Evolutionary conservation across 2,797 vertebrate species (phyloP), one percentile per base, ranked within the genome.

Genomic region (Zenarchopterus dispar): DNA sequence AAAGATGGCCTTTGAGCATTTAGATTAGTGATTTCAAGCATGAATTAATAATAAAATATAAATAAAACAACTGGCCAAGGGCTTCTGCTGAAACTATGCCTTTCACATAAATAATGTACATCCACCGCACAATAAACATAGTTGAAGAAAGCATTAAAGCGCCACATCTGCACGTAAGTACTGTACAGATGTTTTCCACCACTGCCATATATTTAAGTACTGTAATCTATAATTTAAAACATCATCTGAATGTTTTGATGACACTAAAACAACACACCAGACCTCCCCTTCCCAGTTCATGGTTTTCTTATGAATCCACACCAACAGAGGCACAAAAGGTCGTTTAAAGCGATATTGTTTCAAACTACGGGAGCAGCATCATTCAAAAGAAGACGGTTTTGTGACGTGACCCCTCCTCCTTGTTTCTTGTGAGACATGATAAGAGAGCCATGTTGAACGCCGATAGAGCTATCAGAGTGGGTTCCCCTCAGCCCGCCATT

Each of bases 381-480:
- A 47, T 82, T 83, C 65, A 78, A 83, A 78, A 52, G 76, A 41
- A 47, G 69, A 61, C 33, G 75, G 47, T 58, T 85, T 79, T n/a
- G 55, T 81, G 47, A 61, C 55, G 65, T 70, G 78, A 57, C 80
- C 84, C 81, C 62, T 78, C 87, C 48, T 39, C 22, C 50, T 0
- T 28, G 28, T 39, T 39, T 15, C 36, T 39, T 39, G 65, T 63
- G 67, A 18, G 54, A 42, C 60, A 17, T n/a, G 93, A 94, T 94
- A 93, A 94, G 83, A 81, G 70, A 71, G 79, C 85, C 84, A 90
- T 93, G 93, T 82, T 79, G 82, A 67, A 42, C 52, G 56, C 75
- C 91, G 93, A 94, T 94, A 94, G 83, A 88, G 89, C 91, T 94
- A 94, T 93, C 93, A 84, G 80, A 88, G 81, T 72, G 41, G 76